Evolutionary conservation across 2,113 vertebrate genomes (phyloP), one percentile per base, ranked within the genome.

Genomic region (Cichladusa arquata): DNA sequence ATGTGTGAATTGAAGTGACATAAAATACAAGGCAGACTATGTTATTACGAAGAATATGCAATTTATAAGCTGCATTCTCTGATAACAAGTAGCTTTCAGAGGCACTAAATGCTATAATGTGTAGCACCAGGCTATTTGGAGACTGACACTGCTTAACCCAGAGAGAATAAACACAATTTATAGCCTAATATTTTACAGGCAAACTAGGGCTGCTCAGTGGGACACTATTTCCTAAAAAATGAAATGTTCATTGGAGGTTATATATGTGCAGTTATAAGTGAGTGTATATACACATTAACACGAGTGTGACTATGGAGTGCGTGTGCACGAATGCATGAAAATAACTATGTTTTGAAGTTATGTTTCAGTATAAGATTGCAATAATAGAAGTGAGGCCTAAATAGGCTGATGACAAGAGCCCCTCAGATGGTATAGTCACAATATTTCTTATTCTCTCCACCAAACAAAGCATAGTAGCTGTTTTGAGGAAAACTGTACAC

Each of bases 1-100:
- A 73, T n/a, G 60, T 72, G 66, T 92, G 93, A 94, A 86, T 93
- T 92, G 80, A 95, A 97, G 85, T 79, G 58, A 78, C 38, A 92
- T 53, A 74, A 96, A 96, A 80, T 33, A 76, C 31, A 95, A 73
- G 28, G 33, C 74, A 94, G 81, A 44, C 19, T 54, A 48, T 74
- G 33, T 54, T 66, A 60, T 45, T 83, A 57, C 77, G 81, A 95
- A 76, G 76, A 88, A 83, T 89, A 96, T 40, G 50, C 72, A 51
- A 22, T 56, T 66, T 86, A 91, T 62, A 86, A 96, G 62, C 72
- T 62, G 60, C 8, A 67, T 48, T 94, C 71, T 66, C 53, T 78
- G 71, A 81, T 74, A 96, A 81, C 48, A 88, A 95, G 81, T n/a
- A 92, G 81, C 44, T 94, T 61, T 79, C 13, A 69, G 33, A 65